A percentile compares a stretch with the other conserved stretches of the same genome.
Conservation (phyloP, 2,888 invertebrate species). For the Embidobia sp. region DNA sequence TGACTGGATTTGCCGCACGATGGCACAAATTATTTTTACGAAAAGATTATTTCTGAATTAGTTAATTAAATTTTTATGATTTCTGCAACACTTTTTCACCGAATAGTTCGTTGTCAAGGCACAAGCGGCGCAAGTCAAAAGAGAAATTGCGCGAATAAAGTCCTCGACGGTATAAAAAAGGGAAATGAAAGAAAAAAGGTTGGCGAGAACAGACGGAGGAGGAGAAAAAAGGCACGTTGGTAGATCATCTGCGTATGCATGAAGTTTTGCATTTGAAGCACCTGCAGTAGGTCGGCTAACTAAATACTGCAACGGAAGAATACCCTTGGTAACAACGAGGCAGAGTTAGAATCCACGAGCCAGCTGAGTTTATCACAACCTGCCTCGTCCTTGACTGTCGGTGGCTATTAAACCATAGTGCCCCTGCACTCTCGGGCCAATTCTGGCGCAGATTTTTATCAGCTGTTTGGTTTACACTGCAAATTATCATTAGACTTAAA, state of each 20-base stretch:
- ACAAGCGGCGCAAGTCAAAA: constrained; percentile 41
- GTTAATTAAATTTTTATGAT: too few species aligned
- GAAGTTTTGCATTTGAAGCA: constrained; percentile 63
- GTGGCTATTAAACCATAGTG: constrained; percentile 60
- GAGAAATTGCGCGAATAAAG: constrained; percentile 52
- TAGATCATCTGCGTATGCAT: constrained; percentile 62
- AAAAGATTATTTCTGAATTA: too few species aligned
- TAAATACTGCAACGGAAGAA: constrained; percentile 58
- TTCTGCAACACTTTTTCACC: too few species aligned
- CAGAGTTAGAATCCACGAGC: constrained; percentile 59
- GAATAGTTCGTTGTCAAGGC: too few species aligned
- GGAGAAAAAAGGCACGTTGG: constrained; percentile 24
- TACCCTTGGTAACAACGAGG: constrained; percentile 61
- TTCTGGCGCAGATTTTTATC: constrained; percentile 50
- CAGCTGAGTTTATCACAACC: constrained; percentile 60
- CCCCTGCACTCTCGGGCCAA: constrained; percentile 24
- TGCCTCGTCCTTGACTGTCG: constrained; percentile 56
- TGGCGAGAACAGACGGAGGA: too few species aligned
- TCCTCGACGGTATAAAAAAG: constrained; percentile 35
- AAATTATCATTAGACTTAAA: constrained; percentile 60
- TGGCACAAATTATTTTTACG: too few species aligned
- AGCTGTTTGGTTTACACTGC: constrained; percentile 48
- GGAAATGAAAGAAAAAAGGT: constrained; percentile 10
- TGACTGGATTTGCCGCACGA: too few species aligned
- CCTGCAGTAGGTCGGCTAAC: constrained; percentile 60